Base-by-base conservation (phyloP, 1,140 invertebrate species). In the Ctenoplectra terminalis region DNA sequence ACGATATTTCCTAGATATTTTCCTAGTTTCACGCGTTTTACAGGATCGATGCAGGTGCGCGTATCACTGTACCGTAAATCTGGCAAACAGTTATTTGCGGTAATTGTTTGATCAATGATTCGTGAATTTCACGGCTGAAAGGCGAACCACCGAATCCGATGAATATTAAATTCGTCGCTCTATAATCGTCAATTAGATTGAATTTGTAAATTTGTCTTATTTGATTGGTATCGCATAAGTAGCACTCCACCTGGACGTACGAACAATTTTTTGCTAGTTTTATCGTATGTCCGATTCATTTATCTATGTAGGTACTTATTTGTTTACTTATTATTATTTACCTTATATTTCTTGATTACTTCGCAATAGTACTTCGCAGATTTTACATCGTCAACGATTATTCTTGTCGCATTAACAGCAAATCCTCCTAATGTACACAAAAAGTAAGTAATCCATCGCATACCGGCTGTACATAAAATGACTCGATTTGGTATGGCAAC, bases 141-240 rank as follows among this genome's bases (percentile, higher is more conserved):
- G 72, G 67, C 20, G 85, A 77, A 13, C 89, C 88, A n/a, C 81
- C 81, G 9, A 85, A 69, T 43, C 50, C 9, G 61, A 90, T 64
- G 0, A 34, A 0, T 37, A 77, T 84, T 37, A 89, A 46, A 5
- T 78, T 81, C 5, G 80, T 46, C 17, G 82, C 17, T 29, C 71
- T 74, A 48, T 84, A 82, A n/a, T 81, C 78, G 0, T 75, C 15
- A 13, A 84, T 61, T 1, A 72, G 26, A 0, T 70, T 52, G 1
- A 71, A 73, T 34, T 87, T 90, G 20, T 82, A 54, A 1, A 87
- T 69, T 9, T 63, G 31, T 34, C 83, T 83, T 29, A 85, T 17
- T 23, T 77, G 63, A 31, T 74, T 84, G 0, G 83, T 71, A 5
- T 82, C 85, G 11, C 74, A 61, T 26, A 77, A 48, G 23, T 87